Conservation (phyloP, 2,113 vertebrate species). For the Arizona elegans region DNA sequence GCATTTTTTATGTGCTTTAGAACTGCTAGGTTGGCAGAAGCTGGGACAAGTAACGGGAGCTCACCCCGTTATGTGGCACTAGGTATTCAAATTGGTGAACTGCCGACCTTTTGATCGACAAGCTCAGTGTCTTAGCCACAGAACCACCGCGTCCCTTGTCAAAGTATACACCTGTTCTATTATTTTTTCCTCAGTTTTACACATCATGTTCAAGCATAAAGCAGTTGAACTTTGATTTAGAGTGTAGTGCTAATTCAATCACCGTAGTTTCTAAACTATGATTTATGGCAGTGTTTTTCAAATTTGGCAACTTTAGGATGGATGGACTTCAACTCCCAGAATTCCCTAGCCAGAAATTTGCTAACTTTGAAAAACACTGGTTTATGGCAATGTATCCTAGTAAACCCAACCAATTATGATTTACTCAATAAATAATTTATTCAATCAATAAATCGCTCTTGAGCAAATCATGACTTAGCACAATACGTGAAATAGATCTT, state of each 20-base stretch:
- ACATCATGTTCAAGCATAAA: background rate
- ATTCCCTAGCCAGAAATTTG: background rate
- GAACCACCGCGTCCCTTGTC: background rate
- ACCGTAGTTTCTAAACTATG: background rate
- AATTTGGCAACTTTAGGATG: background rate
- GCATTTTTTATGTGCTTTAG: too few species aligned
- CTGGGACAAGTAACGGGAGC: too few species aligned
- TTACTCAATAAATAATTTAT: background rate
- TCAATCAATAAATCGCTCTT: background rate
- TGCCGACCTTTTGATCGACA: too few species aligned
- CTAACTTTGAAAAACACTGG: background rate
- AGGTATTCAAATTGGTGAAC: too few species aligned
- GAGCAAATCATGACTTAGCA: background rate
- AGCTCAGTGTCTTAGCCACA: too few species aligned
- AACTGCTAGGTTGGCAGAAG: too few species aligned
- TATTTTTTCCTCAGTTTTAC: background rate
- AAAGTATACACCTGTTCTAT: background rate
- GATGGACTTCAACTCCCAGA: background rate
- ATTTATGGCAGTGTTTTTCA: background rate
- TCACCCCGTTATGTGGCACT: too few species aligned
- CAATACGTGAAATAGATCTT: background rate
- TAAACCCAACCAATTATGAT: background rate
- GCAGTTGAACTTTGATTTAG: background rate
- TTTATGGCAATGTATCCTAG: background rate
- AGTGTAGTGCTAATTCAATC: background rate